Base-by-base conservation (phyloP, 2,888 invertebrate genomes). In the Heliconius aoede region DNA sequence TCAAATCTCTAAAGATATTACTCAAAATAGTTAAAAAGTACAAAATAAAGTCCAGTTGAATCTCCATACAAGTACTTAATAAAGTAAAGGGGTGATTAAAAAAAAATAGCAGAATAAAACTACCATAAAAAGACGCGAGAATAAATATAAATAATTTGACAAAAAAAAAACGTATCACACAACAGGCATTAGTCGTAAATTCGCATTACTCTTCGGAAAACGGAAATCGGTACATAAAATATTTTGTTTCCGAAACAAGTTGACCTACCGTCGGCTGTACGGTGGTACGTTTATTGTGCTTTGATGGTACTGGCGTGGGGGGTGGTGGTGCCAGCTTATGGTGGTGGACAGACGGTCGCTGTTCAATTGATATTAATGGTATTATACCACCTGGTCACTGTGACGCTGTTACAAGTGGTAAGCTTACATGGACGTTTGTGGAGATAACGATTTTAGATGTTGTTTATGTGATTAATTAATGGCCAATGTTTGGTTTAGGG, bases 321-420 rank as follows among this genome's bases (percentile, higher is more conserved):
- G 86, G 86, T 77, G 83, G 64, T 82, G 84, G 80, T 87, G 79
- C 87, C 90, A 79, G 36, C 77, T 79, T 89, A 83, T 24, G 76
- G 71, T 88, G 90, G 92, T 77, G 55, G 77, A 76, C 87, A 87
- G 86, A 89, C 89, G 91, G 94, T 89, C 91, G 91, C 82, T 89
- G 89, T 87, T 89, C 92, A 92, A 94, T 94, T 93, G 94, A 93
- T 93, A 94, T 93, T 92, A 93, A 94, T 92, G 91, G 88, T 84
- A 82, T 84, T 85, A 87, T 85, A 87, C 88, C 94, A 94, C 94
- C 94, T 94, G 94, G 93, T 90, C 85, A 82, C 89, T 82, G 84
- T 85, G 86, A 87, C 86, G 86, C 86, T 86, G 85, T 84, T 79
- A 84, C 78, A 78, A 78, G 61, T 73, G 83, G 79, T 72, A 3